phyloP scores from a whole-genome alignment of 2,888 invertebrate genomes.

The Sabatieria punctata region DNA sequence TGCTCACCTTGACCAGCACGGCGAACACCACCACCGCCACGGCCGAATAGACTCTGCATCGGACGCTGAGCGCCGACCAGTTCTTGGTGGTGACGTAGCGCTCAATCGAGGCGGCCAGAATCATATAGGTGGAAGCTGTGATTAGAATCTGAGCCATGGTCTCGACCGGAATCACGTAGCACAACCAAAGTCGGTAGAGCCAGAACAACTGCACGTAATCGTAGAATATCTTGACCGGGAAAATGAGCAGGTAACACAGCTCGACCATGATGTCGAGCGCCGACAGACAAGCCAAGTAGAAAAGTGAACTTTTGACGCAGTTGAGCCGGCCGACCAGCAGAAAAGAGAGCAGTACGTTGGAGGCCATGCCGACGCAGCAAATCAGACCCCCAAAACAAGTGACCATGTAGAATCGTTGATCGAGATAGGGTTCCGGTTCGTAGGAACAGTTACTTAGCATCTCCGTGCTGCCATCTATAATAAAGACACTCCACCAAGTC shows the following conservation, averaged over 20 bases:
- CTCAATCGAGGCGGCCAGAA: slow-evolving; percentile 21
- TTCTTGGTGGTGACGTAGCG: slow-evolving; percentile 17
- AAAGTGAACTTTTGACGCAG: too few relatives aligned
- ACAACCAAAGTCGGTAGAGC: slow-evolving; percentile 17
- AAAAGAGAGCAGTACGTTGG: too few relatives aligned
- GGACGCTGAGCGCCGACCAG: background rate
- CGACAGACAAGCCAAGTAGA: too few relatives aligned
- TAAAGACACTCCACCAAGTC: too few relatives aligned
- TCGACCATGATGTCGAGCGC: background rate
- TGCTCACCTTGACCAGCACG: background rate
- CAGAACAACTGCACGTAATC: slow-evolving; percentile 15
- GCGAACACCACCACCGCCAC: background rate
- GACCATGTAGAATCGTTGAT: too few relatives aligned
- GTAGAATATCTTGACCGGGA: slow-evolving; percentile 11
- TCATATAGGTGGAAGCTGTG: slow-evolving; percentile 16
- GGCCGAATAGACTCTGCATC: background rate
- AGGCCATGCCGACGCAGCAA: too few relatives aligned
- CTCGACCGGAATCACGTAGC: slow-evolving; percentile 16
- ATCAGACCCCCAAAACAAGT: too few relatives aligned
- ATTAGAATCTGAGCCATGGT: slow-evolving; percentile 19
- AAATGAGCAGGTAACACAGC: background rate
- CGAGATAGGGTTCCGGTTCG: too few relatives aligned
- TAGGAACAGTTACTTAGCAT: too few relatives aligned
- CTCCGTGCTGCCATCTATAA: too few relatives aligned
- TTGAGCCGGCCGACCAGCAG: too few relatives aligned